A percentile compares a stretch with the other conserved stretches of the same genome.
Evolutionary conservation across 2,797 vertebrate genomes (phyloP).

Genomic region (Telmatherina bonti): DNA sequence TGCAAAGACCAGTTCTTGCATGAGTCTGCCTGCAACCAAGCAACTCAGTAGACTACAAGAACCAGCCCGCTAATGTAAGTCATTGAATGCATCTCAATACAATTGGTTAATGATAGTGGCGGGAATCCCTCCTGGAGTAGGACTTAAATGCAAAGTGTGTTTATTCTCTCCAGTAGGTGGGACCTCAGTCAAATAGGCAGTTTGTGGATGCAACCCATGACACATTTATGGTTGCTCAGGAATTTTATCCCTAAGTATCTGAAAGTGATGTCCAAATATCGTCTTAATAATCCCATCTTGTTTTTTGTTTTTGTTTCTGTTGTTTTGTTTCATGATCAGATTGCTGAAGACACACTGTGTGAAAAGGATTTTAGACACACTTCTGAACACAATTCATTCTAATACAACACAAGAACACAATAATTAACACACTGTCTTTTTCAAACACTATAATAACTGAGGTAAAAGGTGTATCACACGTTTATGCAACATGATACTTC

Average conservation of each 20-base stretch:
- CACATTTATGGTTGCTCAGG: neutral
- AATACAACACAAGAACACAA: neutral
- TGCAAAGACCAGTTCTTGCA: neutral
- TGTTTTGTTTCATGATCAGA: neutral
- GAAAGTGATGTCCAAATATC: neutral
- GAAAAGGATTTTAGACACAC: no score
- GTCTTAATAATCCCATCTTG: neutral
- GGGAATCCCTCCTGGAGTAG: neutral
- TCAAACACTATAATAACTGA: neutral
- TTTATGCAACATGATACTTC: neutral
- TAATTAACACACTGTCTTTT: neutral
- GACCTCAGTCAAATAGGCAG: neutral
- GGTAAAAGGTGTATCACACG: neutral
- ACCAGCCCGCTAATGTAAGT: neutral
- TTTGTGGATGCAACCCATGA: neutral
- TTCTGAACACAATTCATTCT: neutral
- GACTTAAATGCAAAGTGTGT: neutral
- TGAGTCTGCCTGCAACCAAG: neutral
- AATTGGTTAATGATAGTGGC: slow-evolving; percentile 6
- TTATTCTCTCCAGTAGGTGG: neutral
- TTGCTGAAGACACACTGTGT: neutral
- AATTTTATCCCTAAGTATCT: neutral
- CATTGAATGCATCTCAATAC: slow-evolving; percentile 2
- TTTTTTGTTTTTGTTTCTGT: no score
- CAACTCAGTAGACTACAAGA: neutral